phyloP scores from a whole-genome alignment of 2,888 invertebrate genomes.

The Odontocerum albicorne region DNA sequence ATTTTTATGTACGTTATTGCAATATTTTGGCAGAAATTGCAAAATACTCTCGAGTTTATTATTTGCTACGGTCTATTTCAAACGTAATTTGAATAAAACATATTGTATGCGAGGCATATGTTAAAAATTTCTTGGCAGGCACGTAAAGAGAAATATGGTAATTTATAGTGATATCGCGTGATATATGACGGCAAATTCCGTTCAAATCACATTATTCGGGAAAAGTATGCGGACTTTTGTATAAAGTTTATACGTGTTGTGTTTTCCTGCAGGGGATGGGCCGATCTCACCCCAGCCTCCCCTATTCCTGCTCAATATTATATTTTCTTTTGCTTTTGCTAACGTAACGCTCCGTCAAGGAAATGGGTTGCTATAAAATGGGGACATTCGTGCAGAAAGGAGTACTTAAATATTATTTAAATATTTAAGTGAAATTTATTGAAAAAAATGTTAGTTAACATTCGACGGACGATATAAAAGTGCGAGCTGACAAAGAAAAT shows the following conservation, averaged over 20 bases:
- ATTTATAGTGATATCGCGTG: conserved; percentile 14
- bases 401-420: not conserved
- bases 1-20: too few species aligned
- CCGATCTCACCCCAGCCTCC: conserved; percentile 12
- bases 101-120: too few species aligned
- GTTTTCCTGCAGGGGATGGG: conserved; percentile 11
- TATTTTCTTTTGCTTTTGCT: conserved; percentile 32
- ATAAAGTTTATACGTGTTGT: conserved; percentile 14
- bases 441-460: too few species aligned
- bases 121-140: too few species aligned
- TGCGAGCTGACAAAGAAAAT: too few species aligned
- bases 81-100: too few species aligned
- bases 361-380: conserved; percentile 33
- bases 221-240: conserved; percentile 8
- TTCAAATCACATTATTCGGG: conserved; percentile 2
- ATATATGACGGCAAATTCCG: not conserved
- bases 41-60: too few species aligned
- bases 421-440: too few species aligned
- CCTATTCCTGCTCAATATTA: conserved; percentile 29
- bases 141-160: conserved; percentile 3
- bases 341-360: conserved; percentile 33
- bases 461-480: too few species aligned
- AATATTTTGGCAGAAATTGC: too few species aligned
- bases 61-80: too few species aligned
- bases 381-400: conserved; percentile 6